Conservation (phyloP, 2,113 vertebrate genomes). For the Dissostichus mawsoni region DNA sequence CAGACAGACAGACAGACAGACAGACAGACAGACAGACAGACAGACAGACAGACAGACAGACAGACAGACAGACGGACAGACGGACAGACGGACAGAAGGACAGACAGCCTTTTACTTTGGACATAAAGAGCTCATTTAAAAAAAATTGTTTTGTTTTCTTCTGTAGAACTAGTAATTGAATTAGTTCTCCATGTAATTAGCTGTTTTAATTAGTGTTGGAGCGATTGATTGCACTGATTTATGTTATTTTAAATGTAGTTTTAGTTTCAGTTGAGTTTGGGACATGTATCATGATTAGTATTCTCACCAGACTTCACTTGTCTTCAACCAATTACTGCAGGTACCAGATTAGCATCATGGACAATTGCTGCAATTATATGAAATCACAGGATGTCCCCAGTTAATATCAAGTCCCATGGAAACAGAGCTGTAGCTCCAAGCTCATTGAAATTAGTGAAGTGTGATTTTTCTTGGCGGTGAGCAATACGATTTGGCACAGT, state of each 20-base stretch:
- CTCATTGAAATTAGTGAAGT: neutral
- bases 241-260: too few relatives aligned
- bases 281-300: neutral
- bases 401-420: conserved; percentile 9
- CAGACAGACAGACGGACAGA: too few relatives aligned
- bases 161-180: too few relatives aligned
- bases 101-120: neutral
- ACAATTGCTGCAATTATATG: conserved; percentile 2
- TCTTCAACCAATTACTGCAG: conserved; percentile 15
- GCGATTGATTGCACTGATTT: too few relatives aligned
- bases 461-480: conserved; percentile 31
- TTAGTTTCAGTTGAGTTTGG: neutral
- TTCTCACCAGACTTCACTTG: neutral
- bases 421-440: neutral
- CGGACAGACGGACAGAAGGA: too few relatives aligned
- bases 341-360: conserved; percentile 20
- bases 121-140: neutral
- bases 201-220: neutral
- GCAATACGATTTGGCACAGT: conserved; percentile 15
- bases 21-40: too few relatives aligned
- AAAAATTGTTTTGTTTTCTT: too few relatives aligned
- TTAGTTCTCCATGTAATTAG: neutral
- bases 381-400: conserved; percentile 1
- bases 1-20: too few relatives aligned
- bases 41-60: too few relatives aligned